Evolutionary conservation across 2,113 vertebrate species (phyloP), one percentile per base, ranked within the genome.

Genomic region (Saiga tatarica): DNA sequence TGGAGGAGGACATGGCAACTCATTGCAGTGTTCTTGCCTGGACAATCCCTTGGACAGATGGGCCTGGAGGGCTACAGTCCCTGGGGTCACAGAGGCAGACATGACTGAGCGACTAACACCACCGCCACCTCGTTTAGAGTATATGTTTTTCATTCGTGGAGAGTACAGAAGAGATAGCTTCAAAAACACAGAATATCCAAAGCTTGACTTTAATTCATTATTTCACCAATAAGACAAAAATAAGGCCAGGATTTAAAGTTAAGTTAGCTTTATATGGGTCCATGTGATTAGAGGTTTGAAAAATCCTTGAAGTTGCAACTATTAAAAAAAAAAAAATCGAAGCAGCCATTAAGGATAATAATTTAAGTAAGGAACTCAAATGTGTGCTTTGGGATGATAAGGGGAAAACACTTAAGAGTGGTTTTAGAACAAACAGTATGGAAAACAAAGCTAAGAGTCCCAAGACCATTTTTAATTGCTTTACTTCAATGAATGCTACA

Each of bases 161-260:
- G 21, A 53, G 26, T 74, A 39, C 12, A 30, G 12, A 30, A 50
- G 23, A 79, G n/a, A 81, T 33, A 78, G 36, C 17, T 57, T 87
- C 74, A 64, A 74, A 17, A 90, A 50, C 28, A 53, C 16, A 92
- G 39, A 62, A 17, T 30, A 26, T n/a, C 91, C 39, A 64, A 16
- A 67, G n/a, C 47, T 59, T 76, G 42, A 62, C 60, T 91, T 96
- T 53, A 36, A 82, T 76, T 93, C 21, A 83, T 88, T 91, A 89
- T 92, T 90, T 96, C 59, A 64, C 60, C 64, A 71, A 10, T 94
- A 91, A 50, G 60, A 91, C 74, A 85, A 91, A 95, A 97, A 67
- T 83, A 45, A 89, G 9, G 82, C n/a, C 6, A 76, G 16, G 4
- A 47, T 30, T 81, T 76, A 93, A 74, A 90, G 36, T 86, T 55